Percentiles rank a stretch among this genome's conserved stretches.
These are phyloP conservation scores for Aepyceros melampus DNA, from an alignment of 2,113 vertebrate genomes.

Conservation along the genomic window DNA sequence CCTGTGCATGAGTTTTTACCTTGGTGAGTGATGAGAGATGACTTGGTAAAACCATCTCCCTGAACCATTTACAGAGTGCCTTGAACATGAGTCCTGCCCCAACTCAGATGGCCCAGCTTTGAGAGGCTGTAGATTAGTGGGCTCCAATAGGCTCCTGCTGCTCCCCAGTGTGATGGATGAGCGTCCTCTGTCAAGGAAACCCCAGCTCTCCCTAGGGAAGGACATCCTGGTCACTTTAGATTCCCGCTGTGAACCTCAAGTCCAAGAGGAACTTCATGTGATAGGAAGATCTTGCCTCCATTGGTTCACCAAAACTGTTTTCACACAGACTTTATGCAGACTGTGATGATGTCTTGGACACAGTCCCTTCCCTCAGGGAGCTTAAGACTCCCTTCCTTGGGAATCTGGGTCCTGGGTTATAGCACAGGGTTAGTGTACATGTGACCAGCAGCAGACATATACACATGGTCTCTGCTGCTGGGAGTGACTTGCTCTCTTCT, in stretches of 20 bases:
- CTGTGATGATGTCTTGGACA: background rate
- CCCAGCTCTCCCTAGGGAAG: background rate
- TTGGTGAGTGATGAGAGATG: slow-evolving; percentile 86
- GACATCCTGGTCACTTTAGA: background rate
- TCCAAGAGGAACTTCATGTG: background rate
- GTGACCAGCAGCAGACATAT: background rate
- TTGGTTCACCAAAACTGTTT: background rate
- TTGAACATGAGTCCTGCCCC: background rate
- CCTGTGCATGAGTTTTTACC: slow-evolving; percentile 94
- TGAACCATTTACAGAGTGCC: background rate
- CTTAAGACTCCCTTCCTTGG: background rate
- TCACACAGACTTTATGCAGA: background rate
- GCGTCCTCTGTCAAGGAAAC: background rate
- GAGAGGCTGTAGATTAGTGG: background rate
- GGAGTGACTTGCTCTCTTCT: background rate
- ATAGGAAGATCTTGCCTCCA: background rate
- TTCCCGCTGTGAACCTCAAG: background rate
- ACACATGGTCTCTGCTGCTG: background rate
- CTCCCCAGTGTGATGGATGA: background rate
- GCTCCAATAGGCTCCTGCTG: background rate
- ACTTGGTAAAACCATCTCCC: fast-evolving
- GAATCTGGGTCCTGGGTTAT: background rate
- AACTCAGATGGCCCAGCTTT: background rate
- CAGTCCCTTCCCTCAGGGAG: background rate
- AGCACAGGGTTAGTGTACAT: background rate